Evolutionary conservation across 2,797 vertebrate genomes (phyloP).

Genomic region (Carduelis carduelis): DNA sequence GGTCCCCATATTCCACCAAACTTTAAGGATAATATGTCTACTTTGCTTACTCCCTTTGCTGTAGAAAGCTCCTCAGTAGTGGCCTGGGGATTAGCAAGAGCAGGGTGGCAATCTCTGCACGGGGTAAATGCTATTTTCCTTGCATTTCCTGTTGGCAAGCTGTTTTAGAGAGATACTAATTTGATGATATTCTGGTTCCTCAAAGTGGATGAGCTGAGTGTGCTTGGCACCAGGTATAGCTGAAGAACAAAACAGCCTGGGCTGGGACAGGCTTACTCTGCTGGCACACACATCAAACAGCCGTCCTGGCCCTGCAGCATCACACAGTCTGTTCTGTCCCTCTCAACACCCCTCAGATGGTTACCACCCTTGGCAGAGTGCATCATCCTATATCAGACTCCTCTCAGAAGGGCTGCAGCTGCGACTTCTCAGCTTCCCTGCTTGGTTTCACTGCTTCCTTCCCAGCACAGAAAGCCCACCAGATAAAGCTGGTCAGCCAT

Average conservation of each 20-base stretch:
- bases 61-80: not conserved
- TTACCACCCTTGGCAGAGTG: not conserved
- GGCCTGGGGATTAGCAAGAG: not conserved
- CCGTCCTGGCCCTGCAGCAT: not conserved
- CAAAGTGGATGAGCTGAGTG: not conserved
- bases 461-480: not conserved
- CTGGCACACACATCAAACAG: not conserved
- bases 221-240: not conserved
- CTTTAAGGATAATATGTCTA: not conserved
- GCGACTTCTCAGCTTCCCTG: not conserved
- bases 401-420: not conserved
- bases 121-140: not conserved
- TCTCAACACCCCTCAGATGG: fast-evolving
- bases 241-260: not conserved
- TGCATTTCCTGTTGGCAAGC: not conserved
- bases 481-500: not conserved
- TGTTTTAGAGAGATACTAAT: not conserved
- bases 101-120: not conserved
- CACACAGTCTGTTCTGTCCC: not conserved
- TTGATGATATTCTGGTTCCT: not conserved
- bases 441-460: not conserved
- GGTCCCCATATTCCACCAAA: not conserved
- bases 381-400: no score
- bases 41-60: not conserved
- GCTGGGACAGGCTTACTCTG: fast-evolving